Evolutionary conservation across 2,888 invertebrate genomes (phyloP), one percentile per base, ranked within the genome.

Genomic region (Lymantria monacha): DNA sequence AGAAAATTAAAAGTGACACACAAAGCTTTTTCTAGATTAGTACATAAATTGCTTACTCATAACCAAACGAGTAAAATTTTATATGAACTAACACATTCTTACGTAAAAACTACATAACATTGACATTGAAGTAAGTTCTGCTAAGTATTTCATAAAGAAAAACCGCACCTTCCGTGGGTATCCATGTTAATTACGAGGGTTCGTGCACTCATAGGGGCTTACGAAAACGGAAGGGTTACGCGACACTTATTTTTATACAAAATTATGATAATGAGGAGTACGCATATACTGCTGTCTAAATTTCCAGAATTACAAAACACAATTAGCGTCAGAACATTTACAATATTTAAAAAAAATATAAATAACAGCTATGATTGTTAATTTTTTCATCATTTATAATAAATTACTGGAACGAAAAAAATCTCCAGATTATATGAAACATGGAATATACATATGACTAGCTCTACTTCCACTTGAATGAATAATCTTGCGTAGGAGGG

Each of bases 401-500:
- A 5, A 22, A 3, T 22, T 22, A 22, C 22, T 22, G 5, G 22
- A 3, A 22, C 22, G 22, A 3, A 22, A 22, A 22, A 22, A 3
- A 22, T 22, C 3, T 22, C 2, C 22, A 22, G 22, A 22, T 22
- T 22, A 22, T 22, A 22, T 22, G 22, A 22, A 38, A n/a, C n/a
- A 1, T 38, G 13, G 3, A 64, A 55, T 61, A 55, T 22, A 22
- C 22, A 22, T 59, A 65, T 63, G 61, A 62, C 62, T 65, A 74
- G 72, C 74, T 71, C 76, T 76, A 74, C 76, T 84, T 85, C 81
- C 81, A 85, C 83, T 87, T 83, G 71, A 85, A 83, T 79, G 80
- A 73, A 77, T 78, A 80, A 71, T 72, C 70, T 72, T 82, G 82
- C 79, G 85, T 86, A 71, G 86, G 85, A 84, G 87, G 87, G 85